phyloP scores from a whole-genome alignment of 2,797 vertebrate species.

The Kryptopterus vitreolus region DNA sequence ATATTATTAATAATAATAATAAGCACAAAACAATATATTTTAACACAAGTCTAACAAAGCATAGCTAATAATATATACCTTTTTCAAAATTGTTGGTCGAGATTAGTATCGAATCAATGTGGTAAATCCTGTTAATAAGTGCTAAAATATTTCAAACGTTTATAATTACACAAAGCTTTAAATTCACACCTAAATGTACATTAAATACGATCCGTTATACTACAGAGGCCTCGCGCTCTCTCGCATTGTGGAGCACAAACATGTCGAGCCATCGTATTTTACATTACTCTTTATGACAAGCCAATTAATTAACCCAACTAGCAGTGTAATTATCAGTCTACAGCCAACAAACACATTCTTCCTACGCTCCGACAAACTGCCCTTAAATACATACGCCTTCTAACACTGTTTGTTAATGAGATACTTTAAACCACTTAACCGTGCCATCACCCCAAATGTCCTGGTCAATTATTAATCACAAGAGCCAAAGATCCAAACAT shows the following conservation, averaged over 20 bases:
- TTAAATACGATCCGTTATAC: neutral
- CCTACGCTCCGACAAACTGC: slow-evolving; percentile 66
- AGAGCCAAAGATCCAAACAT: slow-evolving; percentile 47
- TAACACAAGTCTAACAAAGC: neutral
- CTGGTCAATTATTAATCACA: slow-evolving; percentile 71
- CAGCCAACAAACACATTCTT: slow-evolving; percentile 49
- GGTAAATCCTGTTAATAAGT: too few relatives aligned
- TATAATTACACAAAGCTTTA: too few relatives aligned
- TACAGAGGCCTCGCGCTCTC: neutral
- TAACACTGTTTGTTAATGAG: slow-evolving; percentile 71
- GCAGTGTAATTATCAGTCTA: slow-evolving; percentile 35
- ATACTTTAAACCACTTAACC: slow-evolving; percentile 70
- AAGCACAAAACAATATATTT: neutral
- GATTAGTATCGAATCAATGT: too few relatives aligned
- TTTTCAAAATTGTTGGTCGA: neutral
- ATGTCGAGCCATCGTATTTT: neutral
- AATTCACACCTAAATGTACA: too few relatives aligned
- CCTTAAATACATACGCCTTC: slow-evolving; percentile 61
- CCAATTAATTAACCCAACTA: slow-evolving; percentile 24
- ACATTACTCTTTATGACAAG: neutral
- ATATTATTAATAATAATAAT: neutral
- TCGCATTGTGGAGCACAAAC: neutral
- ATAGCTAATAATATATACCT: neutral
- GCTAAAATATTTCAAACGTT: neutral
- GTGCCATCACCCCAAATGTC: slow-evolving; percentile 71